phyloP scores from a whole-genome alignment of 2,113 vertebrate species.

The Dicrurus megarhynchus region DNA sequence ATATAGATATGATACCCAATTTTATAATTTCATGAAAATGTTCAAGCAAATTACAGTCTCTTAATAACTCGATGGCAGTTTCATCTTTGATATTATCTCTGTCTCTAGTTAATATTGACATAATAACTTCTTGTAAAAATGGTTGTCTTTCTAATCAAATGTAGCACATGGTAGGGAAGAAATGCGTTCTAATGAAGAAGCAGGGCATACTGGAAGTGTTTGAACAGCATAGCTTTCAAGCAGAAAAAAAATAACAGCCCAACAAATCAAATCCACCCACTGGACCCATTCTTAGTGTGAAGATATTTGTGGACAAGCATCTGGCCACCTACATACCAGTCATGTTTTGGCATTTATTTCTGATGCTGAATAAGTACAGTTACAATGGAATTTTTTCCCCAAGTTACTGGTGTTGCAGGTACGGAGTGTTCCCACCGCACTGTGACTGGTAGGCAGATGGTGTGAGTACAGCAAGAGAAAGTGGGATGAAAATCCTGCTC shows the following conservation, averaged over 20 bases:
- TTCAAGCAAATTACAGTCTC: slow-evolving; percentile 52
- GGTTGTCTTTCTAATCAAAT: slow-evolving; percentile 1
- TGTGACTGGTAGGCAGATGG: slow-evolving; percentile 17
- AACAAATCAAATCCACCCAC: background rate
- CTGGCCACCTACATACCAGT: background rate
- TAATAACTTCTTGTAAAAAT: slow-evolving; percentile 9
- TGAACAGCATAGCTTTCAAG: background rate
- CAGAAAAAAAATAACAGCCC: background rate
- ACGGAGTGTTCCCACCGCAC: background rate
- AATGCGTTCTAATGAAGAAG: background rate
- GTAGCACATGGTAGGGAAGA: background rate
- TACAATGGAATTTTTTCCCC: background rate
- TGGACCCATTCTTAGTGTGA: background rate
- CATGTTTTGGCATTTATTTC: background rate
- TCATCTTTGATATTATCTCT: slow-evolving; percentile 47
- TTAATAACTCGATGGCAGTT: background rate
- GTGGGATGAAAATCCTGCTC: background rate
- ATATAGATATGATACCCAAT: slow-evolving; percentile 28
- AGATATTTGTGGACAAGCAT: background rate
- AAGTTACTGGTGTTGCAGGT: background rate
- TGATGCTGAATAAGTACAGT: background rate
- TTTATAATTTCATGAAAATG: slow-evolving; percentile 40
- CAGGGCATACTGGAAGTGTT: background rate
- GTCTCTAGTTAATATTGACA: slow-evolving; percentile 29
- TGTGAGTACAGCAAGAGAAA: background rate